phyloP scores from a whole-genome alignment of 2,888 invertebrate species.

The Eurois occulta region DNA sequence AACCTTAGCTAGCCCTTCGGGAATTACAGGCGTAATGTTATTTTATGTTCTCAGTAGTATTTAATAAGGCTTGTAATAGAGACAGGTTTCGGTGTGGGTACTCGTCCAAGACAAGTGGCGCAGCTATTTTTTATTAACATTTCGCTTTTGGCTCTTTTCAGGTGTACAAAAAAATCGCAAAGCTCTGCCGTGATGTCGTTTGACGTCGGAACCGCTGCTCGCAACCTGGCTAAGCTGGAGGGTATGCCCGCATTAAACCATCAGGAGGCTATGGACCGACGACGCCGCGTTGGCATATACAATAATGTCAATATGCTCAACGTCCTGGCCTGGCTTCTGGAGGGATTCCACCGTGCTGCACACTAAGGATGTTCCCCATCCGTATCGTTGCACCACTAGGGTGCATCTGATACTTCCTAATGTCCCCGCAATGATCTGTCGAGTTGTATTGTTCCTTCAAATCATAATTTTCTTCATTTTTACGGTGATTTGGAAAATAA shows the following conservation, averaged over 20 bases:
- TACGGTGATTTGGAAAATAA: no score
- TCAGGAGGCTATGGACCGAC: background rate
- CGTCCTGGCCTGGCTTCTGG: background rate
- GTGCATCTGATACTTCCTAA: background rate
- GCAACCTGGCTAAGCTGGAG: slow-evolving; percentile 1
- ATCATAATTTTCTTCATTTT: background rate
- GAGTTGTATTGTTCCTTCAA: background rate
- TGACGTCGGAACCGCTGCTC: slow-evolving; percentile 10
- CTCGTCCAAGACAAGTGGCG: background rate
- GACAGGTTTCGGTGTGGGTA: background rate
- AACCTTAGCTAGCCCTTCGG: background rate
- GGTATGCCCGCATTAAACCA: background rate
- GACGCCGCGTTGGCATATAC: background rate
- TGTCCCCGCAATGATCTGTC: background rate
- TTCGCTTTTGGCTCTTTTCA: background rate
- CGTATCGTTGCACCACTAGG: slow-evolving; percentile 9
- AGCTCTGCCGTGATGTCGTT: slow-evolving; percentile 19
- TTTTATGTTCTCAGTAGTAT: background rate
- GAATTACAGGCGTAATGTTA: background rate
- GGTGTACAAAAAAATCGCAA: background rate
- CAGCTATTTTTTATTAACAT: background rate
- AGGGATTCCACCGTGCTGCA: background rate
- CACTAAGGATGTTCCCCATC: background rate
- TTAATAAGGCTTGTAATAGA: background rate
- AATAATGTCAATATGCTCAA: background rate